phyloP scores from a whole-genome alignment of 2,113 vertebrate species.

The Pelecanoides urinatrix region DNA sequence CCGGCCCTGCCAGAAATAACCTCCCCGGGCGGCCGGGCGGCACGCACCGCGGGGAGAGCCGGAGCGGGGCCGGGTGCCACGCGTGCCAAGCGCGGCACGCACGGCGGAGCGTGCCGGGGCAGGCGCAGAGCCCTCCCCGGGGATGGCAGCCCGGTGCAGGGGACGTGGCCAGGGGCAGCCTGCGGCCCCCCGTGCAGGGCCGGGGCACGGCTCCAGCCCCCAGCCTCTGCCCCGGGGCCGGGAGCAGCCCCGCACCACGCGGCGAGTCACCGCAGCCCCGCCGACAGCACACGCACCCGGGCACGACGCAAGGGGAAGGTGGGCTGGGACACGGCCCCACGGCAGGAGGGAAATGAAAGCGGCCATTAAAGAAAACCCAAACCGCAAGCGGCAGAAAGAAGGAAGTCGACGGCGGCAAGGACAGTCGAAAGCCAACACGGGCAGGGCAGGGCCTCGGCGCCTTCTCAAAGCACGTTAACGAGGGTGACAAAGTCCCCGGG shows the following conservation, averaged over 20 bases:
- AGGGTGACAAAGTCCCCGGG: neutral
- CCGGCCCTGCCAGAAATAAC: neutral
- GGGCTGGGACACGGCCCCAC: neutral
- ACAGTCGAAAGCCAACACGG: neutral
- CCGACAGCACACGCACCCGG: accelerated
- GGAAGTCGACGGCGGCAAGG: neutral
- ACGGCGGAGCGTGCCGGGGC: neutral
- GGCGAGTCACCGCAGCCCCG: neutral
- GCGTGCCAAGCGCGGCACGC: neutral
- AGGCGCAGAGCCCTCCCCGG: no score
- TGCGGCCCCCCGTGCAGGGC: neutral
- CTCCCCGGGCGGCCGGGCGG: neutral
- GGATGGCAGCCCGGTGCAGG: neutral
- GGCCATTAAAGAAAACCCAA: neutral
- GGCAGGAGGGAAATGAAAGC: neutral
- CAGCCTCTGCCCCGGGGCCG: neutral
- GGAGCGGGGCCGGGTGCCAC: neutral
- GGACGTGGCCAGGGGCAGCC: neutral
- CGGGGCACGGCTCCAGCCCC: neutral
- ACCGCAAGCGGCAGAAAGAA: neutral
- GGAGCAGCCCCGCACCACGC: neutral
- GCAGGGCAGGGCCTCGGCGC: neutral
- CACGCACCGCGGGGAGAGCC: neutral
- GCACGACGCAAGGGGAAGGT: neutral
- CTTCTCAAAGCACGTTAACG: neutral